Evolutionary conservation across 2,113 vertebrate species (phyloP).

Genomic region (Peucedramus taeniatus): DNA sequence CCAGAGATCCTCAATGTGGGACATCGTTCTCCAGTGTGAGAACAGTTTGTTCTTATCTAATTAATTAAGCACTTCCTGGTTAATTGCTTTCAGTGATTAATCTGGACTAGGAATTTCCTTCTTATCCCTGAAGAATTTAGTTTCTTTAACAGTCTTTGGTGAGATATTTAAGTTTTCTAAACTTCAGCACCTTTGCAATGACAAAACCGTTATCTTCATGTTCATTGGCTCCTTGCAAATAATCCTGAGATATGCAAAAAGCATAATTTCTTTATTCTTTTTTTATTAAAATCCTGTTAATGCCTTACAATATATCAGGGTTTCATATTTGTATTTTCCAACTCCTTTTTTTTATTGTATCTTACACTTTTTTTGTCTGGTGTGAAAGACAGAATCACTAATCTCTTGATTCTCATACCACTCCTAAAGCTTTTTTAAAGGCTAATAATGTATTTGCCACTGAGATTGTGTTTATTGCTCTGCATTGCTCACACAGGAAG

Average conservation of each 20-base stretch:
- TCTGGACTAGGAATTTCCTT: background rate
- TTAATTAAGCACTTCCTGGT: background rate
- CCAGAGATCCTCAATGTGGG: background rate
- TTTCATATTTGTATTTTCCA: background rate
- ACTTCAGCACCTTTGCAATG: background rate
- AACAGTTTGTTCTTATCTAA: background rate
- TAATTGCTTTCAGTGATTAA: constrained; percentile 19
- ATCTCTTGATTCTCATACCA: background rate
- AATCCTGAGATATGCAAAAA: background rate
- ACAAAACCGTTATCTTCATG: background rate
- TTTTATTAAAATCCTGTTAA: background rate
- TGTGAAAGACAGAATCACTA: background rate
- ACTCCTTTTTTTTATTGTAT: background rate
- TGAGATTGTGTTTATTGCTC: background rate
- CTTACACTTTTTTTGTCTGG: background rate
- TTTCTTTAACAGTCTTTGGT: background rate
- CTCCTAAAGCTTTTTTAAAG: background rate
- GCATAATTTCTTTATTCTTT: background rate
- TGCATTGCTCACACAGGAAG: background rate
- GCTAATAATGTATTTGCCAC: background rate
- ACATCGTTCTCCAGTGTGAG: background rate
- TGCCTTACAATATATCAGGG: background rate
- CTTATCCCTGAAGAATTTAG: background rate
- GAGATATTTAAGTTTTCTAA: background rate
- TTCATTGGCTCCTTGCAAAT: background rate